phyloP scores from a whole-genome alignment of 2,888 invertebrate genomes.

The Xylophagus ater region DNA sequence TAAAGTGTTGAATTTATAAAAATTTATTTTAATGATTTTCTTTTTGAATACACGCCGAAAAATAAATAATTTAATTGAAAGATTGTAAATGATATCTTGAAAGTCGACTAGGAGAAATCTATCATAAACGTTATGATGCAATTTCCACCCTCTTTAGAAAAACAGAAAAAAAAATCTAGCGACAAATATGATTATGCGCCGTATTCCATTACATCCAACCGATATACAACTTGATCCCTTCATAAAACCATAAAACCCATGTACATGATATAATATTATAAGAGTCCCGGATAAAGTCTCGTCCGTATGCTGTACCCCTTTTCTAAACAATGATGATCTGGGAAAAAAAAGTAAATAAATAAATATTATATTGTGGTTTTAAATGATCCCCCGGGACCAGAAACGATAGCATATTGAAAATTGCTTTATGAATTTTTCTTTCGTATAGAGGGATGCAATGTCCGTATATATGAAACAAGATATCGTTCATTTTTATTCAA shows the following conservation, averaged over 20 bases:
- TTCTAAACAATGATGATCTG: constrained; percentile 17
- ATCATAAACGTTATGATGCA: constrained; percentile 19
- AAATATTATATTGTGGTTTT: constrained; percentile 18
- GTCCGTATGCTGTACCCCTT: constrained; percentile 11
- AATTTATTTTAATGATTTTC: too few relatives aligned
- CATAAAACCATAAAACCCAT: constrained; percentile 18
- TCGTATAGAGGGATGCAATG: too few relatives aligned
- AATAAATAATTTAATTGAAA: too few relatives aligned
- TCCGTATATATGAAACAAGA: too few relatives aligned
- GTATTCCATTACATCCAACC: constrained; percentile 1
- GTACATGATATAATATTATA: constrained; percentile 16
- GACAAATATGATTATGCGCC: background rate
- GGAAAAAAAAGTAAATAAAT: constrained; percentile 18
- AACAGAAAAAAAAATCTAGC: too few relatives aligned
- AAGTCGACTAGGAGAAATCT: too few relatives aligned
- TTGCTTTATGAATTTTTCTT: constrained; percentile 11
- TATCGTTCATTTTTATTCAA: too few relatives aligned
- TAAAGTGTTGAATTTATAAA: too few relatives aligned
- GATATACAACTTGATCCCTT: constrained; percentile 13
- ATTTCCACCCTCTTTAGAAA: constrained; percentile 19
- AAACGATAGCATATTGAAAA: constrained; percentile 19
- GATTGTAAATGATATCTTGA: too few relatives aligned
- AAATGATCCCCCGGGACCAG: constrained; percentile 15
- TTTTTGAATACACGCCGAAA: too few relatives aligned
- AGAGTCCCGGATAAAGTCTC: too few relatives aligned